Conservation (phyloP, 2,113 vertebrate species). For the Neopipo cinnamomea region DNA sequence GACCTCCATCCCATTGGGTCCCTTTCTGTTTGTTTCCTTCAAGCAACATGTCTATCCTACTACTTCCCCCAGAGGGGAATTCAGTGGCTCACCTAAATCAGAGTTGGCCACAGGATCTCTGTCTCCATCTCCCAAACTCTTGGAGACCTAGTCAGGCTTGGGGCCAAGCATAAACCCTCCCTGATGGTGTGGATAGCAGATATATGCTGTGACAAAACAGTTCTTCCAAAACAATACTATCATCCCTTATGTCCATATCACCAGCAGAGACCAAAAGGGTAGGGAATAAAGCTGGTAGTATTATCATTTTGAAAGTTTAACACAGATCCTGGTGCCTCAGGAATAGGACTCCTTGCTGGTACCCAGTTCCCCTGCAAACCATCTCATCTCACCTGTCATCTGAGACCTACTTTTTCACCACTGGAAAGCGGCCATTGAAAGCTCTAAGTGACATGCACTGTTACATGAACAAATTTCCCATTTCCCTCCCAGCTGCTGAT, state of each 20-base stretch:
- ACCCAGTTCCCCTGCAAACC: neutral
- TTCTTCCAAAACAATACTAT: neutral
- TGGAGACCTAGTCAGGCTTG: neutral
- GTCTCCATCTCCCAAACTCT: neutral
- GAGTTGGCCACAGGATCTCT: neutral
- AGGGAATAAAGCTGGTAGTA: neutral
- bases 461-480: neutral
- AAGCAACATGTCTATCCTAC: neutral
- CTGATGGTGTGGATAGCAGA: neutral
- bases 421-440: neutral
- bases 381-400: neutral
- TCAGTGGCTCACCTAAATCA: neutral
- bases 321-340: neutral
- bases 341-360: neutral
- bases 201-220: neutral
- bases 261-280: neutral
- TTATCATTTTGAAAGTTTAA: neutral
- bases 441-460: neutral
- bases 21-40: neutral
- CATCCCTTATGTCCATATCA: neutral
- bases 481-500: neutral
- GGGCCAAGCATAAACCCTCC: neutral
- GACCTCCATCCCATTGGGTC: neutral
- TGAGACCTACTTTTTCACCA: neutral
- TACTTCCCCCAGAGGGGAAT: neutral